Conservation (phyloP, 2,888 invertebrate genomes). For the Agonopterix heracliana region DNA sequence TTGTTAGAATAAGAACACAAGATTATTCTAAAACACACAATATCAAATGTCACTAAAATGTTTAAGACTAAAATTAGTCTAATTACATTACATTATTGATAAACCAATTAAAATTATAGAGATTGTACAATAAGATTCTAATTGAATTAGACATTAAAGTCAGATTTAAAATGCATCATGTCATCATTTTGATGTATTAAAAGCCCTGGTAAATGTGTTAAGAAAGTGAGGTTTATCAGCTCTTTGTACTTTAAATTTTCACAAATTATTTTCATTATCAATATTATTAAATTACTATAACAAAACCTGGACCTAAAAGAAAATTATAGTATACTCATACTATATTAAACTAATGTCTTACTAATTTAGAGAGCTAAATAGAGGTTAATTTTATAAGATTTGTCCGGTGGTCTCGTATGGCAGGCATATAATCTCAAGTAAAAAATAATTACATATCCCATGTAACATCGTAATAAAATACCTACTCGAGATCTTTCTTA, state of each 20-base stretch:
- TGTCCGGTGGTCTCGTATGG: conserved; percentile 37
- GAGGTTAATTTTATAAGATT: conserved; percentile 24
- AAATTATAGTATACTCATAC: neutral
- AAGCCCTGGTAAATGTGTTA: neutral
- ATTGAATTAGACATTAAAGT: neutral
- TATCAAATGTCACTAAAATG: neutral
- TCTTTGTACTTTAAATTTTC: too few relatives aligned
- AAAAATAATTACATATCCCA: conserved; percentile 18
- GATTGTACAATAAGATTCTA: neutral
- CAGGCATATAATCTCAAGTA: conserved; percentile 24
- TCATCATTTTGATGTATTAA: neutral
- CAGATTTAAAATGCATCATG: neutral
- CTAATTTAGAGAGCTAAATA: conserved; percentile 25
- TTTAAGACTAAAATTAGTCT: neutral
- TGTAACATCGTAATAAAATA: conserved; percentile 22
- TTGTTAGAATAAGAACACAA: neutral
- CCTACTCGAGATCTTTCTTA: conserved; percentile 29
- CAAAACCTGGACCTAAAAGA: neutral
- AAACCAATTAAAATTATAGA: neutral
- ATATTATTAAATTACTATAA: too few relatives aligned
- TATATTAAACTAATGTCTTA: neutral
- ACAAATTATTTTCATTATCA: too few relatives aligned
- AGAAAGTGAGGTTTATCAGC: too few relatives aligned
- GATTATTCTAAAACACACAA: neutral
- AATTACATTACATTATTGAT: neutral